phyloP scores from a whole-genome alignment of 2,797 vertebrate species.

The Amblyraja radiata region DNA sequence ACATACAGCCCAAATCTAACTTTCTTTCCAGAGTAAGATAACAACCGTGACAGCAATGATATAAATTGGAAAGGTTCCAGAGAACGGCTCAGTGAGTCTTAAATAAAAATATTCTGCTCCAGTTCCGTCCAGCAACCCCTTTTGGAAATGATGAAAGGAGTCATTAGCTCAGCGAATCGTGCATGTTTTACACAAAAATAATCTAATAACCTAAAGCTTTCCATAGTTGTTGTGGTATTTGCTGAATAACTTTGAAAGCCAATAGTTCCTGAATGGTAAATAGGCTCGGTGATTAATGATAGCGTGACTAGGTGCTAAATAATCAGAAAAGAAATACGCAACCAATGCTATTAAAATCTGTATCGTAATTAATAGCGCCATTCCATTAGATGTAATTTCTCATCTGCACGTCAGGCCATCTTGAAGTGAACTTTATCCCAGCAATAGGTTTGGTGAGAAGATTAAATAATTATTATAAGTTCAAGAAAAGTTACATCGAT shows the following conservation, averaged over 20 bases:
- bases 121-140: constrained; percentile 27
- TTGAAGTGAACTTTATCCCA: neutral
- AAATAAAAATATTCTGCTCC: constrained; percentile 34
- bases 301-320: neutral
- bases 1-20: constrained; percentile 14
- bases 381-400: neutral
- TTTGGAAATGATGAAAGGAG: constrained; percentile 33
- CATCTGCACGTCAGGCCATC: neutral
- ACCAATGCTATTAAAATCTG: neutral
- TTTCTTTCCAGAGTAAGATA: constrained; percentile 19
- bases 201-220: constrained; percentile 33
- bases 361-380: neutral
- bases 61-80: constrained; percentile 25
- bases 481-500: neutral
- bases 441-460: neutral
- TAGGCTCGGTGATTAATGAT: neutral
- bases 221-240: neutral
- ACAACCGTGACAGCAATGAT: constrained; percentile 22
- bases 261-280: neutral
- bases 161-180: constrained; percentile 24
- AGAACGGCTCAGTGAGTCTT: constrained; percentile 21
- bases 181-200: constrained; percentile 29
- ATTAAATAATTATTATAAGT: neutral
- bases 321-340: neutral
- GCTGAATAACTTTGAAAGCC: neutral